Evolutionary conservation across 2,797 vertebrate genomes (phyloP).

Genomic region (Sylvilagus floridanus): DNA sequence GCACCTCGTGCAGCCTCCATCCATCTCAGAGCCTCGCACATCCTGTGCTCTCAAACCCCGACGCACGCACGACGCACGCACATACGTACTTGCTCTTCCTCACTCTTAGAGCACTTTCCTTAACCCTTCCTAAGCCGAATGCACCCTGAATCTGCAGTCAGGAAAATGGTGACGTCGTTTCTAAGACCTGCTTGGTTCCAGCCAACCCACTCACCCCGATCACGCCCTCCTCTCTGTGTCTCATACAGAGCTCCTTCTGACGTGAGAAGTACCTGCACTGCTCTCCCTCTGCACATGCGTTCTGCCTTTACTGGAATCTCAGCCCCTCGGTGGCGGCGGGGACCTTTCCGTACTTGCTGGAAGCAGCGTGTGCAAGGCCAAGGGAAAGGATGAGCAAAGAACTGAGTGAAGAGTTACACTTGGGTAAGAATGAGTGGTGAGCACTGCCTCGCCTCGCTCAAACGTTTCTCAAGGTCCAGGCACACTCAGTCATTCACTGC

Average conservation of each 20-base stretch:
- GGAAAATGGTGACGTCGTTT: neutral
- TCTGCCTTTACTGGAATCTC: neutral
- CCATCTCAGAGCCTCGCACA: fast-evolving
- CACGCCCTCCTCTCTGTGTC: fast-evolving
- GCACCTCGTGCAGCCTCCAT: neutral
- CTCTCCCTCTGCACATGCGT: neutral
- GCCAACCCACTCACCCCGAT: too few species aligned
- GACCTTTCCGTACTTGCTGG: neutral
- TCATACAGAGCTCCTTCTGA: too few species aligned
- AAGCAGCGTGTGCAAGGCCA: neutral
- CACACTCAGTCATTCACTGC: neutral
- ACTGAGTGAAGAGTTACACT: fast-evolving
- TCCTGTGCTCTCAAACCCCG: neutral
- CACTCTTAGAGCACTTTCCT: neutral
- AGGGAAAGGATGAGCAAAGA: neutral
- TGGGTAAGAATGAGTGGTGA: neutral
- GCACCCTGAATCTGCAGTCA: neutral
- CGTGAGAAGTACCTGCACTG: neutral
- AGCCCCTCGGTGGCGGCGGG: too few species aligned
- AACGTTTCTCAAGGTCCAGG: neutral
- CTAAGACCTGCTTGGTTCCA: neutral
- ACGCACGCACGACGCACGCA: fast-evolving
- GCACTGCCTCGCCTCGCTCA: neutral
- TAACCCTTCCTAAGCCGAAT: fast-evolving
- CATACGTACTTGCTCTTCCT: too few species aligned